Conservation (phyloP, 2,888 invertebrate genomes). For the Saturnia pavonia region DNA sequence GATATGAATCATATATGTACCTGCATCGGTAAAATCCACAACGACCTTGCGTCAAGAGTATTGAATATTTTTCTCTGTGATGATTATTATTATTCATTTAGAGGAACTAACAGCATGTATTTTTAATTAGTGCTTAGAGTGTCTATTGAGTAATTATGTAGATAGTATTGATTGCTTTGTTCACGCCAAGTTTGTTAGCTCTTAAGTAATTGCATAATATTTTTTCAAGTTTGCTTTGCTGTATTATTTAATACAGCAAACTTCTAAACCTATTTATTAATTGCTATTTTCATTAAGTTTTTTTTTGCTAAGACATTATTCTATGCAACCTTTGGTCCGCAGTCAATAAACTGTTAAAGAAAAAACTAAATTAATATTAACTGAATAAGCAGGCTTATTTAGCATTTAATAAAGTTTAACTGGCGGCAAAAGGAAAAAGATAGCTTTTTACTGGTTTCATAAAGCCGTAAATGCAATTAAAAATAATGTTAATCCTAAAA, state of each 20-base stretch:
- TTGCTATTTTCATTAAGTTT: not conserved
- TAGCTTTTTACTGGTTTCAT: not conserved
- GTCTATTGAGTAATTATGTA: not conserved
- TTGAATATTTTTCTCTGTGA: slow-evolving; percentile 4
- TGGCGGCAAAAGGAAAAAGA: not conserved
- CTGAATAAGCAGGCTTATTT: not conserved
- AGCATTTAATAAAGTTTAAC: not conserved
- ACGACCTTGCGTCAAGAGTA: not conserved
- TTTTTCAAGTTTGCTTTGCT: not conserved
- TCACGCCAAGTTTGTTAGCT: not conserved
- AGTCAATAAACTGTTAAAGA: not conserved
- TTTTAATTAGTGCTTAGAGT: not conserved
- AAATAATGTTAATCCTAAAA: too few species aligned
- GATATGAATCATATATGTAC: slow-evolving; percentile 7
- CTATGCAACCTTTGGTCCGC: not conserved
- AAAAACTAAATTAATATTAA: not conserved
- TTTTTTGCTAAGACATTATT: not conserved
- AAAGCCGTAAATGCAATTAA: too few species aligned
- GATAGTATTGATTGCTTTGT: slow-evolving; percentile 2
- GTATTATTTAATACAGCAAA: not conserved
- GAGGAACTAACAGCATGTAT: slow-evolving; percentile 8
- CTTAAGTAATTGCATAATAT: not conserved
- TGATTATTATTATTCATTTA: not conserved
- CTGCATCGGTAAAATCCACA: slow-evolving; percentile 6
- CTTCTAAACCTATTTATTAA: not conserved